Evolutionary conservation across 2,113 vertebrate species (phyloP).

Genomic region (Gymnorhina tibicen): DNA sequence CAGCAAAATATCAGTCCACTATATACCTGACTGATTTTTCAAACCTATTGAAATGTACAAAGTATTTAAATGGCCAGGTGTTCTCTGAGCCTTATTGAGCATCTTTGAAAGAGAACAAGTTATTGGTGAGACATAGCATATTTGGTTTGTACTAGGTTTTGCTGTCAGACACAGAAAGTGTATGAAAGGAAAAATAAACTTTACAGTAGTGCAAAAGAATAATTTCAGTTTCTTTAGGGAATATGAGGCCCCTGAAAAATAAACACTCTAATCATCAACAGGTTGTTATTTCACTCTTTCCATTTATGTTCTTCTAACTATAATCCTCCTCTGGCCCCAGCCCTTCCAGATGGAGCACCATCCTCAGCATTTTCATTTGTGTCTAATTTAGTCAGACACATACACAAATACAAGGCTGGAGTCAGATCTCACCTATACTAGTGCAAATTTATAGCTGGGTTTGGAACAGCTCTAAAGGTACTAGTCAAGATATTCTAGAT

Average conservation of each 20-base stretch:
- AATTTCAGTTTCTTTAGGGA: not conserved
- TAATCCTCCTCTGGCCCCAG: conserved; percentile 9
- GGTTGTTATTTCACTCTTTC: conserved; percentile 18
- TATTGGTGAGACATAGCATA: not conserved
- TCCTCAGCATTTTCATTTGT: conserved; percentile 24
- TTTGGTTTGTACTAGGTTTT: not conserved
- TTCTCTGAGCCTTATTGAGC: not conserved
- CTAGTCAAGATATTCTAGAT: conserved; percentile 17
- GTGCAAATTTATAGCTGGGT: conserved; percentile 40
- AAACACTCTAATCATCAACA: conserved; percentile 27
- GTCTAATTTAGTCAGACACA: conserved; percentile 50
- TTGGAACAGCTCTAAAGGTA: conserved; percentile 45
- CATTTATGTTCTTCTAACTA: not conserved
- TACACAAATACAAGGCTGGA: conserved; percentile 32
- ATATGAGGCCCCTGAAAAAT: conserved; percentile 29
- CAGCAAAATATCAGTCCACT: not conserved
- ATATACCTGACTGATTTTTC: not conserved
- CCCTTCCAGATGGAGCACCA: conserved; percentile 11
- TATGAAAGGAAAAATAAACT: conserved; percentile 5
- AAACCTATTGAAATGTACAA: not conserved
- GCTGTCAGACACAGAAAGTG: not conserved
- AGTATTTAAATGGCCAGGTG: not conserved
- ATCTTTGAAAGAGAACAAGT: not conserved
- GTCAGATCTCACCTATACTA: conserved; percentile 26
- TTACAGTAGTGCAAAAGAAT: not conserved